Conservation (phyloP, 2,797 vertebrate species). For the Malurus leucopterus region DNA sequence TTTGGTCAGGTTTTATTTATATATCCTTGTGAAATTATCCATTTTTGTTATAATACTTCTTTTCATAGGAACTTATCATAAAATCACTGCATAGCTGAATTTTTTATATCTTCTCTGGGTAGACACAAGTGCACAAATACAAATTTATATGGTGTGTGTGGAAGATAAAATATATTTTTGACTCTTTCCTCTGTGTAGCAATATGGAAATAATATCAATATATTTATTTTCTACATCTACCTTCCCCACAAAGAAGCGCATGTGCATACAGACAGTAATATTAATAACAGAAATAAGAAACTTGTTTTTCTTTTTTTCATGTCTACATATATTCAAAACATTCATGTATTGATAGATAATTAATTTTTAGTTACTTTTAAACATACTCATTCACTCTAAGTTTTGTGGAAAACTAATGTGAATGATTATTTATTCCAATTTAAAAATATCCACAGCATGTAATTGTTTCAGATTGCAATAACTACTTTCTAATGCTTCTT, state of each 20-base stretch:
- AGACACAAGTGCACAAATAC: not conserved
- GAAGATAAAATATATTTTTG: not conserved
- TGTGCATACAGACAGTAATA: rapidly evolving
- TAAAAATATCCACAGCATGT: not conserved
- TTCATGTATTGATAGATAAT: not conserved
- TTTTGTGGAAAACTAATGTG: not conserved
- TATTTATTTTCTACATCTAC: not conserved
- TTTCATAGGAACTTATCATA: not conserved
- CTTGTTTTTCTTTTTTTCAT: not conserved
- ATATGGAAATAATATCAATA: not conserved
- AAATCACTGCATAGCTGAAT: not conserved
- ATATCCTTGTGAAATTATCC: not conserved
- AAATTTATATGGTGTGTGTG: not conserved
- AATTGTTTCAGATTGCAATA: not conserved
- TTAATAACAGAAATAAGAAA: not conserved
- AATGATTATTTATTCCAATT: not conserved
- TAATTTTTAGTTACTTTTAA: not conserved
- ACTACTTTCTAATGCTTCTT: not conserved
- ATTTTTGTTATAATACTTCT: not conserved
- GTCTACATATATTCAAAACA: not conserved
- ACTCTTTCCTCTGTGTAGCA: not conserved
- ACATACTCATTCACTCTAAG: not conserved
- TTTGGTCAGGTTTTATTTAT: not conserved
- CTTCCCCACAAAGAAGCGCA: rapidly evolving
- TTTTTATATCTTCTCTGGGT: not conserved